These are phyloP conservation scores for Tipula helvola DNA, from an alignment of 2,888 invertebrate genomes.

Conservation along the genomic window DNA sequence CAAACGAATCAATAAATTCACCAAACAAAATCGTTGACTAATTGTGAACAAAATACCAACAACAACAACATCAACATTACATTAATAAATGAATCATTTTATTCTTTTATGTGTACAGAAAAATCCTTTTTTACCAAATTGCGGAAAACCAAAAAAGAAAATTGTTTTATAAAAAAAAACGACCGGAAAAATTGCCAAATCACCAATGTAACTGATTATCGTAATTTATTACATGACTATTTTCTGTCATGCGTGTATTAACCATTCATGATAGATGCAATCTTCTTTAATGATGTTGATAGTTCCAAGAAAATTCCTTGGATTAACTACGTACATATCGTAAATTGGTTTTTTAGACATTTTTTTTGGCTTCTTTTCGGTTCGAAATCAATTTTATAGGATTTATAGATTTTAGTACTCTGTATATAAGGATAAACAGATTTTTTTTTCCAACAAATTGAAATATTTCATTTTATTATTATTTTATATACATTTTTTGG, in stretches of 20 bases:
- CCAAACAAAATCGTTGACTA: background rate
- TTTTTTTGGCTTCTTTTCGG: background rate
- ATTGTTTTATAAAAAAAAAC: background rate
- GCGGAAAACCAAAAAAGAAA: background rate
- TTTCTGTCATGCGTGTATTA: conserved; percentile 4
- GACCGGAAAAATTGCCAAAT: background rate
- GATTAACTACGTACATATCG: background rate
- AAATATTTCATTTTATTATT: background rate
- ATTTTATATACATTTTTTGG: background rate
- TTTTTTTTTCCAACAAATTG: background rate
- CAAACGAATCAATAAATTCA: background rate
- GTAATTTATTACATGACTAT: conserved; percentile 4
- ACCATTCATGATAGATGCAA: background rate
- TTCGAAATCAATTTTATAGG: background rate
- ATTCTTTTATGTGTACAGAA: background rate
- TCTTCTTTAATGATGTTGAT: conserved; percentile 4
- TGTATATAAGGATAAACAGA: background rate
- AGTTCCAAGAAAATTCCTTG: background rate
- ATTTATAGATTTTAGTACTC: background rate
- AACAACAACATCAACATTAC: background rate
- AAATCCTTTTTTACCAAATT: background rate
- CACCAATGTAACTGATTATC: conserved; percentile 4
- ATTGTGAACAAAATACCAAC: background rate
- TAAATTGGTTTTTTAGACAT: background rate
- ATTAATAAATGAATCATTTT: background rate